Percentiles rank a stretch among this genome's conserved stretches.
Conservation (phyloP, 2,797 vertebrate species). For the Periophthalmus magnuspinnatus region DNA sequence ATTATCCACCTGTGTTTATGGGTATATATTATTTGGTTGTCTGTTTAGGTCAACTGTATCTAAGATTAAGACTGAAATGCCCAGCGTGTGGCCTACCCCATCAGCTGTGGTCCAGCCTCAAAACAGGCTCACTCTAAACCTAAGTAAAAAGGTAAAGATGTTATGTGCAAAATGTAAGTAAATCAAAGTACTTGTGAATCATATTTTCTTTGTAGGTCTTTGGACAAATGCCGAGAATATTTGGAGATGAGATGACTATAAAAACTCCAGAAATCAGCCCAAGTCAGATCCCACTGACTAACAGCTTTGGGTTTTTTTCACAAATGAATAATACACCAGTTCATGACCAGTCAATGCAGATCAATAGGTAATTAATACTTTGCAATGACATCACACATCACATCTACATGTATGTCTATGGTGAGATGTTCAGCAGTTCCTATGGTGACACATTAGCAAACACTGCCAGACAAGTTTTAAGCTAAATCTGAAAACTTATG, state of each 20-base stretch:
- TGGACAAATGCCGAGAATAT: conserved; percentile 47
- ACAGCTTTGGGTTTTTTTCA: conserved; percentile 80
- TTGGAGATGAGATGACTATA: conserved; percentile 32
- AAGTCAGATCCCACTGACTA: conserved; percentile 46
- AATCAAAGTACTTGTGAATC: background rate
- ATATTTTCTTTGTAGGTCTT: background rate
- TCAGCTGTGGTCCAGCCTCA: conserved; percentile 28
- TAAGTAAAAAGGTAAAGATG: conserved; percentile 47
- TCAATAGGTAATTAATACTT: conserved; percentile 55
- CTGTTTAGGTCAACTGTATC: conserved; percentile 35
- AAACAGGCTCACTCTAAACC: conserved; percentile 46
- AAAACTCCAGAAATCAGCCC: conserved; percentile 30
- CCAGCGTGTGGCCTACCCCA: conserved; percentile 14
- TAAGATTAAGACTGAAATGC: conserved; percentile 22
- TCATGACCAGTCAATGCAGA: conserved; percentile 20
- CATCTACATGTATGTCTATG: too few relatives aligned
- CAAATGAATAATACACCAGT: conserved; percentile 16
- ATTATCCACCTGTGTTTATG: background rate
- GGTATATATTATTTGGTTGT: background rate
- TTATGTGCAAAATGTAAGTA: background rate
- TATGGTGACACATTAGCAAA: too few relatives aligned
- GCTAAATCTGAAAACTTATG: too few relatives aligned
- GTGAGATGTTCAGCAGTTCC: too few relatives aligned
- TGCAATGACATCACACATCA: too few relatives aligned
- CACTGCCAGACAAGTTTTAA: too few relatives aligned